phyloP scores from a whole-genome alignment of 2,888 invertebrate genomes.

The Drosophila barbarae region DNA sequence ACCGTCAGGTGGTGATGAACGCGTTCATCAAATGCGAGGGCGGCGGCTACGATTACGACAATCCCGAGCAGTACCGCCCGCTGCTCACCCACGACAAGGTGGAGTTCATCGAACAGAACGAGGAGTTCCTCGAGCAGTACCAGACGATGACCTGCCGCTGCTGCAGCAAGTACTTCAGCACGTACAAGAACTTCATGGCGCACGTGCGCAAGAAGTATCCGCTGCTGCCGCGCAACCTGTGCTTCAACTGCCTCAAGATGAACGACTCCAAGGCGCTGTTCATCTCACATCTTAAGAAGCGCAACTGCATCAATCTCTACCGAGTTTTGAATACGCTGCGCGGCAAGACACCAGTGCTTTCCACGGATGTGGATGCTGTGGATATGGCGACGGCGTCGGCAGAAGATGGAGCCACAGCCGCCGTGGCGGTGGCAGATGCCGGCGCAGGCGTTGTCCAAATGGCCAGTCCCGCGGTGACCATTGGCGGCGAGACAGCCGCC shows the following conservation, averaged over 20 bases:
- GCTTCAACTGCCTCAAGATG: slow-evolving; percentile 79
- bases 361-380: not conserved
- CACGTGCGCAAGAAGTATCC: slow-evolving; percentile 80
- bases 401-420: not conserved
- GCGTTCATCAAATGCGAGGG: slow-evolving; percentile 72
- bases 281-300: slow-evolving; percentile 79
- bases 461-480: slow-evolving; percentile 54
- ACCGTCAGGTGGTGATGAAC: slow-evolving; percentile 73
- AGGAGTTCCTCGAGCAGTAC: slow-evolving; percentile 79
- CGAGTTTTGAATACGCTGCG: slow-evolving; percentile 75
- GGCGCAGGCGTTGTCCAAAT: not conserved
- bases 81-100: slow-evolving; percentile 78
- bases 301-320: slow-evolving; percentile 79
- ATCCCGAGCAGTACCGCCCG: slow-evolving; percentile 78
- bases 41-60: slow-evolving; percentile 78
- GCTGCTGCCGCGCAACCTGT: slow-evolving; percentile 77
- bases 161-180: slow-evolving; percentile 77
- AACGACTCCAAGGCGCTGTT: slow-evolving; percentile 80
- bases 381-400: not conserved
- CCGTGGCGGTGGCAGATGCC: not conserved
- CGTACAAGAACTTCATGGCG: slow-evolving; percentile 80
- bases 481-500: slow-evolving; percentile 33
- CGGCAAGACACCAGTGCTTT: slow-evolving; percentile 33
- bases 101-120: slow-evolving; percentile 77
- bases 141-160: slow-evolving; percentile 80